These are phyloP conservation scores for Hemiscyllium ocellatum DNA, from an alignment of 2,113 vertebrate genomes.

Conservation along the genomic window DNA sequence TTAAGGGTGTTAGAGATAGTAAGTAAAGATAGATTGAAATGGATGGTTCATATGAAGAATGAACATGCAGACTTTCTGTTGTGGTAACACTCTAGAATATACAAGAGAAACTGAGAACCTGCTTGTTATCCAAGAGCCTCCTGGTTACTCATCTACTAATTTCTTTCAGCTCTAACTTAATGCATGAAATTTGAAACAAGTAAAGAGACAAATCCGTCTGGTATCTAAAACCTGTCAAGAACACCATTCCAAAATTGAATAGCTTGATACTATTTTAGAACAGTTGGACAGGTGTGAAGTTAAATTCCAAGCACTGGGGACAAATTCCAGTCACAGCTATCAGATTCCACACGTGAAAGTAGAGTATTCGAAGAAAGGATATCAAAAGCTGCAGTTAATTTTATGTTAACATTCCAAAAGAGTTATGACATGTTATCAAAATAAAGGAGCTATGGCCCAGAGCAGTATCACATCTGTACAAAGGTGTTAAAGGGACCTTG, in stretches of 20 bases:
- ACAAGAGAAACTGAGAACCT: neutral
- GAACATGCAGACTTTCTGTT: neutral
- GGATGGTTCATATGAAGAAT: neutral
- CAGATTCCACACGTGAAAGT: conserved; percentile 67
- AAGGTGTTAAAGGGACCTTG: neutral
- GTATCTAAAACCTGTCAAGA: neutral
- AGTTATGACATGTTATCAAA: conserved; percentile 48
- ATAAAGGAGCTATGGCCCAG: conserved; percentile 47
- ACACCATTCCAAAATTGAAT: neutral
- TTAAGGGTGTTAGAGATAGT: neutral
- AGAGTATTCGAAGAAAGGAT: conserved; percentile 49
- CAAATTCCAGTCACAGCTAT: neutral
- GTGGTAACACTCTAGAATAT: neutral
- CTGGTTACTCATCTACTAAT: neutral
- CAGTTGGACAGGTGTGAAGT: neutral
- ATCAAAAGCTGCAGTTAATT: conserved; percentile 53
- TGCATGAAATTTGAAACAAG: neutral
- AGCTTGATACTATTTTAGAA: neutral
- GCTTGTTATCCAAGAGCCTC: neutral
- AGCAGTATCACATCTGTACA: conserved; percentile 38
- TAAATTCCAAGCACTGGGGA: neutral
- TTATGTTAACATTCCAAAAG: conserved; percentile 44
- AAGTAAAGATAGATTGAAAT: neutral
- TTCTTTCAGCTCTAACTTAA: neutral
- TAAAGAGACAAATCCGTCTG: neutral